Evolutionary conservation across 2,888 invertebrate species (phyloP).

Genomic region (Plebejus melissa): DNA sequence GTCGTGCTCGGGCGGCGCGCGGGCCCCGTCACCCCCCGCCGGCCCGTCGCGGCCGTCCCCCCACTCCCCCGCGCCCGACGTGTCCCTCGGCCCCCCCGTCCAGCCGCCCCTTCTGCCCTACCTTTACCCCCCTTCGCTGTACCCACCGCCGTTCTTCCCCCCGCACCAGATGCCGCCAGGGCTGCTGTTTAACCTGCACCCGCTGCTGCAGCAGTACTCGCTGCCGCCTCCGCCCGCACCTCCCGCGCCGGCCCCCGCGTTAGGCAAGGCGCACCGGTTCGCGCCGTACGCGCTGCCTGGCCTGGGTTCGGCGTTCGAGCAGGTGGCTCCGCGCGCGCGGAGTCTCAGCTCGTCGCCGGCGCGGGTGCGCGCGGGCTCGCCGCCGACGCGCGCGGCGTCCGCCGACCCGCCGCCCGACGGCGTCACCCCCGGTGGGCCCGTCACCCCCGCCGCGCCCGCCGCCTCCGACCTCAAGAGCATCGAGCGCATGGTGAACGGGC

Average conservation of each 20-base stretch:
- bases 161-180: slow-evolving; percentile 89
- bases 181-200: slow-evolving; percentile 92
- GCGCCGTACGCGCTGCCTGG: slow-evolving; percentile 93
- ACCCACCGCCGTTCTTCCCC: slow-evolving; percentile 87
- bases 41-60: slow-evolving; percentile 85
- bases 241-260: slow-evolving; percentile 81
- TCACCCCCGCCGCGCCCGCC: slow-evolving; percentile 49
- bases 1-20: slow-evolving; percentile 83
- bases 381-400: slow-evolving; percentile 73
- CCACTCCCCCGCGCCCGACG: slow-evolving; percentile 92
- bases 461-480: slow-evolving; percentile 95
- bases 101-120: slow-evolving; percentile 96
- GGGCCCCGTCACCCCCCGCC: slow-evolving; percentile 73
- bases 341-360: slow-evolving; percentile 82
- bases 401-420: slow-evolving; percentile 76
- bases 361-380: slow-evolving; percentile 58
- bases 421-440: slow-evolving; percentile 75
- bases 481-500: slow-evolving; percentile 98
- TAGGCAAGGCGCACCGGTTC: slow-evolving; percentile 86
- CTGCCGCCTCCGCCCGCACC: slow-evolving; percentile 83
- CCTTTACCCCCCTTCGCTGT: slow-evolving; percentile 93
- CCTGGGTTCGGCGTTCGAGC: slow-evolving; percentile 91
- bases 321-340: slow-evolving; percentile 87
- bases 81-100: slow-evolving; percentile 95
- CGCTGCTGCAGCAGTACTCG: slow-evolving; percentile 93